Evolutionary conservation across 2,888 invertebrate species (phyloP).

Genomic region (Halocaridina rubra): DNA sequence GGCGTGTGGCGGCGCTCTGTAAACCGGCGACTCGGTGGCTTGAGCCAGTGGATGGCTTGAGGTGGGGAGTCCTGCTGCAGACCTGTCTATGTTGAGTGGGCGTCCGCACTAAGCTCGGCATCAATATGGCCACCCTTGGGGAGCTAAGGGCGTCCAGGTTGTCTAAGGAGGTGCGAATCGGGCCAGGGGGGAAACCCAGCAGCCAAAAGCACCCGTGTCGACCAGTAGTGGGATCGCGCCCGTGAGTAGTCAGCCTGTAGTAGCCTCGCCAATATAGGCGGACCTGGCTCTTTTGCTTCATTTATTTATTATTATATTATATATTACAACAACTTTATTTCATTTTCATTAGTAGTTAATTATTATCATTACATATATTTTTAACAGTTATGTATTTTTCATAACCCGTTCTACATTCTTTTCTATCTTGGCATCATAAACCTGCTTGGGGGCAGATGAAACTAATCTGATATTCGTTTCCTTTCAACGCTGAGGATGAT

Average conservation of each 20-base stretch:
- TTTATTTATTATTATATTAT: too few relatives aligned
- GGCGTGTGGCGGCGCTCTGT: neutral
- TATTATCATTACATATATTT: too few relatives aligned
- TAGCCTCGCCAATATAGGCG: slow-evolving; percentile 66
- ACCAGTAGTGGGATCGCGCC: slow-evolving; percentile 99
- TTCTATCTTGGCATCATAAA: too few relatives aligned
- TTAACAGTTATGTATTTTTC: too few relatives aligned
- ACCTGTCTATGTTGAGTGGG: slow-evolving; percentile 25
- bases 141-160: slow-evolving; percentile 43
- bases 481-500: too few relatives aligned
- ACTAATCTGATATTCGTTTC: too few relatives aligned
- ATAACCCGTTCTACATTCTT: too few relatives aligned
- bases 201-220: slow-evolving; percentile 99
- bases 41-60: slow-evolving; percentile 4
- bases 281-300: too few relatives aligned
- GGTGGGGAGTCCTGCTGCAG: neutral
- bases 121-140: slow-evolving; percentile 51
- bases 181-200: slow-evolving; percentile 99
- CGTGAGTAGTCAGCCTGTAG: slow-evolving; percentile 79
- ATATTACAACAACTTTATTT: too few relatives aligned
- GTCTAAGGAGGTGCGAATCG: slow-evolving; percentile 95
- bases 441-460: too few relatives aligned
- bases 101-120: slow-evolving; percentile 59
- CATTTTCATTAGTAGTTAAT: too few relatives aligned
- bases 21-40: neutral